A percentile compares a stretch with the other conserved stretches of the same genome.
These are phyloP conservation scores for Zaprionus camerounensis DNA, from an alignment of 1,140 invertebrate species.

Conservation along the genomic window DNA sequence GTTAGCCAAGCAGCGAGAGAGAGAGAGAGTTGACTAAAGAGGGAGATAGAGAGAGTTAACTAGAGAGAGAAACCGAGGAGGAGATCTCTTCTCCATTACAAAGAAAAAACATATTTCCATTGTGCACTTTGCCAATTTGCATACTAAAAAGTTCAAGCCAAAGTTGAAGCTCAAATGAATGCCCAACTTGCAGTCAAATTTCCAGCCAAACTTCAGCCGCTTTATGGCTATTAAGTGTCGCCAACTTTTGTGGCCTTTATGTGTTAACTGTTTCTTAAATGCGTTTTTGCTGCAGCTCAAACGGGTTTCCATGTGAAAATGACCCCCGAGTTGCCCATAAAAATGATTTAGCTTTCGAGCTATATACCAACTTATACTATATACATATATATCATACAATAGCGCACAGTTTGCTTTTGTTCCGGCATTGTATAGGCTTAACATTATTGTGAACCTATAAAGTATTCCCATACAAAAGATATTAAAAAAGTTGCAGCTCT, in stretches of 20 bases:
- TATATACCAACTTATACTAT: background rate
- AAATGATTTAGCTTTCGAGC: conserved; percentile 67
- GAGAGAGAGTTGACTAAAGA: background rate
- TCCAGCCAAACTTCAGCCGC: conserved; percentile 29
- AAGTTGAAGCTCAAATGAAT: background rate
- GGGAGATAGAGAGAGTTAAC: background rate
- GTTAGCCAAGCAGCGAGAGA: conserved; percentile 35
- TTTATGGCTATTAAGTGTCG: conserved; percentile 75
- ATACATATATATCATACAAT: conserved; percentile 8
- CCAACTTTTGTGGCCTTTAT: conserved; percentile 63
- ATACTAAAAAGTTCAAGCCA: conserved; percentile 28
- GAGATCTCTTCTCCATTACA: background rate
- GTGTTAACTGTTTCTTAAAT: conserved; percentile 68
- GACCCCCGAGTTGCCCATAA: conserved; percentile 48
- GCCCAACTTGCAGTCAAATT: conserved; percentile 10
- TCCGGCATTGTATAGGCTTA: conserved; percentile 10
- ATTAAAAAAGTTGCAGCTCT: conserved; percentile 14
- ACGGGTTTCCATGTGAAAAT: conserved; percentile 60
- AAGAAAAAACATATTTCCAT: conserved; percentile 3
- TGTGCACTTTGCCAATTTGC: conserved; percentile 27
- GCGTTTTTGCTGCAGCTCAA: conserved; percentile 67
- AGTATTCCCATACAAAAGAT: conserved; percentile 10
- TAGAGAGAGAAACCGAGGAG: background rate
- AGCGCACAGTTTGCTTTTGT: conserved; percentile 20
- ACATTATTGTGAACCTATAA: background rate